phyloP scores from a whole-genome alignment of 2,888 invertebrate genomes.

The Oscheius sp. region DNA sequence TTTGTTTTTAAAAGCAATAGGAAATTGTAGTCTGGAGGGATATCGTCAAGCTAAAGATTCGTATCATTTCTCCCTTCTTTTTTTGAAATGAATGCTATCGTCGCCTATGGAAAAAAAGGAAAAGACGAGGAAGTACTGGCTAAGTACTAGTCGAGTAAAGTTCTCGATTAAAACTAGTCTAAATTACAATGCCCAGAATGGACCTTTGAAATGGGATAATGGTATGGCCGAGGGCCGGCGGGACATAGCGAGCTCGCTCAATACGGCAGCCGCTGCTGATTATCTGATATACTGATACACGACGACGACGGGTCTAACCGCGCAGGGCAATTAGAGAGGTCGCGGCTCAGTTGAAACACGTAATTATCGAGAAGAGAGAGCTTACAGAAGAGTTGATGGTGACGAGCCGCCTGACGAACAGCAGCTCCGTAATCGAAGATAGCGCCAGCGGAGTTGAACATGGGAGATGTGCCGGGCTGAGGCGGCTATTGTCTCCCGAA shows the following conservation, averaged over 20 bases:
- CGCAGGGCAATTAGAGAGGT: constrained; percentile 25
- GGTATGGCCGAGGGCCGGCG: constrained; percentile 19
- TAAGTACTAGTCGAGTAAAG: not conserved
- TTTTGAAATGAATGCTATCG: not conserved
- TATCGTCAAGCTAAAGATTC: too few species aligned
- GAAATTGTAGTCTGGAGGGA: too few species aligned
- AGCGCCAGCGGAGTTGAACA: constrained; percentile 26
- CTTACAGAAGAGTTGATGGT: constrained; percentile 28
- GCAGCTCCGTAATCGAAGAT: constrained; percentile 29
- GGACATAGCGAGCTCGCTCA: constrained; percentile 28
- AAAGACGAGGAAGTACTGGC: not conserved
- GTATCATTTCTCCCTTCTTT: too few species aligned
- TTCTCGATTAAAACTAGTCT: too few species aligned
- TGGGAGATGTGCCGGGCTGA: constrained; percentile 5
- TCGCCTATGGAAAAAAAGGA: not conserved
- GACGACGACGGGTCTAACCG: constrained; percentile 22
- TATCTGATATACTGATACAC: constrained; percentile 34
- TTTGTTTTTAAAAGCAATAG: too few species aligned
- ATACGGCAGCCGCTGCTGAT: constrained; percentile 32
- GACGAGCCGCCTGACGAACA: constrained; percentile 18
- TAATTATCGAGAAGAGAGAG: not conserved
- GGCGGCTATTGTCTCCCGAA: constrained; percentile 14
- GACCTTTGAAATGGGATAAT: constrained; percentile 10
- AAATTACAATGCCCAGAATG: too few species aligned
- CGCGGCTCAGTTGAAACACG: not conserved